Evolutionary conservation across 2,797 vertebrate species (phyloP).

Genomic region (Scolopax bukidnonensis): DNA sequence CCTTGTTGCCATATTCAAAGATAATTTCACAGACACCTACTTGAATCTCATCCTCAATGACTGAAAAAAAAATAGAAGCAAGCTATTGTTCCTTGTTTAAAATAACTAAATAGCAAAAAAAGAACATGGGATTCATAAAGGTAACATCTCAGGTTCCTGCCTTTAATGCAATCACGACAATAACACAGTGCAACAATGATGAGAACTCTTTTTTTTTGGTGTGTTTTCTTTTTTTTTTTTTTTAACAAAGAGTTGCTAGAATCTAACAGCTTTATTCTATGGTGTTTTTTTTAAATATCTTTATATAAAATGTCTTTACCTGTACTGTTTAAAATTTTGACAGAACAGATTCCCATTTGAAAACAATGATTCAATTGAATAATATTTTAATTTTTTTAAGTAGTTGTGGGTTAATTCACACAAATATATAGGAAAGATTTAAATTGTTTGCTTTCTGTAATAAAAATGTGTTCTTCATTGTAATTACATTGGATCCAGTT

Average conservation of each 20-base stretch:
- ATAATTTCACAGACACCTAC: fast-evolving
- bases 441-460: neutral
- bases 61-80: neutral
- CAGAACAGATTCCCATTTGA: neutral
- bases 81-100: neutral
- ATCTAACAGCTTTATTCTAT: neutral
- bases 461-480: neutral
- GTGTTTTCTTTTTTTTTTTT: neutral
- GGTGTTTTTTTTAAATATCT: fast-evolving
- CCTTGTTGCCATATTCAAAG: neutral
- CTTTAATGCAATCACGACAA: neutral
- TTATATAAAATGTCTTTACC: neutral
- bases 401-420: fast-evolving
- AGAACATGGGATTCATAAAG: neutral
- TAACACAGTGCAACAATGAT: neutral
- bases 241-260: neutral
- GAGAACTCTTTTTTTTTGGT: neutral
- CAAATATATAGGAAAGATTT: neutral
- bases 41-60: neutral
- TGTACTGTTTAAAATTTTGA: neutral
- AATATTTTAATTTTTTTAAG: neutral
- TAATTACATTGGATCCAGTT: neutral
- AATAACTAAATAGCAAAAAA: neutral
- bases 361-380: neutral
- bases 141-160: neutral